Percentiles rank a stretch among this genome's conserved stretches.
These are phyloP conservation scores for Florisuga fusca DNA, from an alignment of 2,797 vertebrate species.

Conservation along the genomic window DNA sequence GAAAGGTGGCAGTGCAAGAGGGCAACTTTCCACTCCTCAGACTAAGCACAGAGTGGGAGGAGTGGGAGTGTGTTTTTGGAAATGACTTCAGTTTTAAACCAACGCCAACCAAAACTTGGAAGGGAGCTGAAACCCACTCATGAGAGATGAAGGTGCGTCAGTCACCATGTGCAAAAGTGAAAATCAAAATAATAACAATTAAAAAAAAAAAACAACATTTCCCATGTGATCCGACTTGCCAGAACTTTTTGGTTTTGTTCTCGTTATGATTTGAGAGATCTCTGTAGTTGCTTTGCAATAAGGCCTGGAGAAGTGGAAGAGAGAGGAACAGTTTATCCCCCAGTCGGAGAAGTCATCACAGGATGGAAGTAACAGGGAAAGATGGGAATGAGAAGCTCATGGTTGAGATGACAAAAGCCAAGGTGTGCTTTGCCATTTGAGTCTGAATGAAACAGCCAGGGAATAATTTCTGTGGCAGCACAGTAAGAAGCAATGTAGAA, in stretches of 20 bases:
- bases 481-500: neutral
- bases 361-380: neutral
- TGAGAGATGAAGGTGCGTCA: constrained; percentile 6
- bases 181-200: neutral
- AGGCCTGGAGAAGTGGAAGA: neutral
- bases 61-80: constrained; percentile 5
- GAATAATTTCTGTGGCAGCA: neutral
- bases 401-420: neutral
- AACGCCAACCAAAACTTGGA: constrained; percentile 21
- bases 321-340: neutral
- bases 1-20: neutral
- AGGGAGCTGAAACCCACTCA: neutral
- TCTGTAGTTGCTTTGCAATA: neutral
- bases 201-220: neutral
- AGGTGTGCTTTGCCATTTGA: neutral
- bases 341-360: neutral
- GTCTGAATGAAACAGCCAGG: neutral
- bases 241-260: constrained; percentile 6
- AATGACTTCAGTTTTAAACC: constrained; percentile 31
- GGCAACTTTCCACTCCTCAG: neutral
- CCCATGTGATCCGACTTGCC: neutral
- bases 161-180: constrained; percentile 17
- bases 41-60: constrained; percentile 5
- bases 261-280: neutral
- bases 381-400: neutral